A percentile compares a stretch with the other conserved stretches of the same genome.
These are phyloP conservation scores for Theropithecus gelada DNA, from an alignment of 2,113 vertebrate genomes.

Conservation along the genomic window DNA sequence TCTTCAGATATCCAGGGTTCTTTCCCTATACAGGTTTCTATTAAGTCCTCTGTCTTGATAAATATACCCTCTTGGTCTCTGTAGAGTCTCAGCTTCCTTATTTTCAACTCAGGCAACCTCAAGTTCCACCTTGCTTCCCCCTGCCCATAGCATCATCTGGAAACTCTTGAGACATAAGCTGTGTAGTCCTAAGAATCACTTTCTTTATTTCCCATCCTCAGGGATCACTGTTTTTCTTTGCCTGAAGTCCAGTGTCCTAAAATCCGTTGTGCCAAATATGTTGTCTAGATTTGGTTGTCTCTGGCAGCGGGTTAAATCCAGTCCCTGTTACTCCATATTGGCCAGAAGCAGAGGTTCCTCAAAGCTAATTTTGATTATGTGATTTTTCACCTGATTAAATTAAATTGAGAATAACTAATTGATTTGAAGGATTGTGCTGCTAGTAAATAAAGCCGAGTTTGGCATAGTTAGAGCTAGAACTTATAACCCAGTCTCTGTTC, in stretches of 20 bases:
- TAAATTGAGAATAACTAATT: not conserved
- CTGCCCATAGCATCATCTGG: not conserved
- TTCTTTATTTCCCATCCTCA: not conserved
- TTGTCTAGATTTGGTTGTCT: not conserved
- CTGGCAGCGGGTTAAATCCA: not conserved
- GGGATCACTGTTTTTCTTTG: not conserved
- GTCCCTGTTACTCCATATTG: not conserved
- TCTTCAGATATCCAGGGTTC: not conserved
- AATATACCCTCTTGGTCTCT: not conserved
- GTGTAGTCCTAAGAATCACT: not conserved
- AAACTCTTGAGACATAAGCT: not conserved
- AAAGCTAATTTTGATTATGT: conserved; percentile 15
- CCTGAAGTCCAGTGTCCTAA: not conserved
- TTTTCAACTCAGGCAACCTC: not conserved
- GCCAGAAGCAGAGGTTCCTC: not conserved
- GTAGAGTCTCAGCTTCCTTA: not conserved
- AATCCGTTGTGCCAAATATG: not conserved
- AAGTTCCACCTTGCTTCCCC: not conserved
- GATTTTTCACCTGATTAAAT: conserved; percentile 24
- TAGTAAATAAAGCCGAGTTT: conserved; percentile 13
- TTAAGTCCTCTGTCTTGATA: not conserved
- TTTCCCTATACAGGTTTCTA: not conserved
- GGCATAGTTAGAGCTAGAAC: not conserved
- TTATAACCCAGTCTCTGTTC: not conserved
- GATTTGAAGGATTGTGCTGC: not conserved